Evolutionary conservation across 2,797 vertebrate species (phyloP).

Genomic region (Kryptolebias ocellatus): DNA sequence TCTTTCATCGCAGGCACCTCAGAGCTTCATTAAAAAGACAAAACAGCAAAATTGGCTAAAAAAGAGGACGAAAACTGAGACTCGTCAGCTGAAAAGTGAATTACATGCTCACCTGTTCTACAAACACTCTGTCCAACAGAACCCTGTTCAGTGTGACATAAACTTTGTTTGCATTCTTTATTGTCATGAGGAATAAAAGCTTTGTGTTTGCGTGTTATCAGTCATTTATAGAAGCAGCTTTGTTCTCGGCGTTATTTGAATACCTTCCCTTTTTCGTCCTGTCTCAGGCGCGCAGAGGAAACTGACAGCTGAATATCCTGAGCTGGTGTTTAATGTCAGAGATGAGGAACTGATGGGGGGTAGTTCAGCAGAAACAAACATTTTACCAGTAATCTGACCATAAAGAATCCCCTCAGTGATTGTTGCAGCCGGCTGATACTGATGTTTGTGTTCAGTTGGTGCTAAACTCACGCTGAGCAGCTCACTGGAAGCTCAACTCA

Average conservation of each 20-base stretch:
- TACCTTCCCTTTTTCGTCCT: constrained; percentile 12
- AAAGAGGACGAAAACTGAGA: neutral
- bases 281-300: neutral
- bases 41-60: neutral
- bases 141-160: too few relatives aligned
- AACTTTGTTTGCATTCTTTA: too few relatives aligned
- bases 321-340: constrained; percentile 16
- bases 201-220: neutral
- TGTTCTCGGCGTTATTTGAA: constrained; percentile 25
- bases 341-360: neutral
- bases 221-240: neutral
- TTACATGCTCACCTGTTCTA: too few relatives aligned
- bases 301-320: constrained; percentile 22
- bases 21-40: constrained; percentile 29
- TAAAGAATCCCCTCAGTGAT: neutral
- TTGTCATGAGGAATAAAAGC: too few relatives aligned
- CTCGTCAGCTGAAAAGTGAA: too few relatives aligned
- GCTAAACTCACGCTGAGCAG: too few relatives aligned
- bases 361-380: neutral
- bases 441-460: neutral
- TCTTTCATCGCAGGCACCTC: constrained; percentile 22
- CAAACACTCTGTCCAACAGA: too few relatives aligned
- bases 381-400: neutral
- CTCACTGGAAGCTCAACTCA: too few relatives aligned
- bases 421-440: neutral